phyloP scores from a whole-genome alignment of 2,113 vertebrate species.

The Myiopsitta monachus region DNA sequence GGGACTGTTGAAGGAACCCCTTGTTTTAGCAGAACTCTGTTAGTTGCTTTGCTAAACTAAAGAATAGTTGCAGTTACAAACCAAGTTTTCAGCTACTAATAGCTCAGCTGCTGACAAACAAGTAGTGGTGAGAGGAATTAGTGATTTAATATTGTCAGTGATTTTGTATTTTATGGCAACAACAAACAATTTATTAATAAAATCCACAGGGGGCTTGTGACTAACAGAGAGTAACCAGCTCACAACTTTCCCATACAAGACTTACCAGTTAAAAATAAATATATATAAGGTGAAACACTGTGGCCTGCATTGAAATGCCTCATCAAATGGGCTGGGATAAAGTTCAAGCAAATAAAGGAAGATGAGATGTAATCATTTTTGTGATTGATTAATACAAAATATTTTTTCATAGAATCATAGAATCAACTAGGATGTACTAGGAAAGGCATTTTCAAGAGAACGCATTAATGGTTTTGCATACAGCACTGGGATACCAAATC shows the following conservation, averaged over 20 bases:
- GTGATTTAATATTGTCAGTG: background rate
- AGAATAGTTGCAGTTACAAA: background rate
- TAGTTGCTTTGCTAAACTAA: background rate
- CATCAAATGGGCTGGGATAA: background rate
- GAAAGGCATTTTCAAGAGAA: background rate
- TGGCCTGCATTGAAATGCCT: background rate
- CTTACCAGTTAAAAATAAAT: conserved; percentile 4
- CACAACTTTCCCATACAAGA: background rate
- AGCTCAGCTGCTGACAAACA: background rate
- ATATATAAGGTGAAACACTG: background rate
- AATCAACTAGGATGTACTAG: background rate
- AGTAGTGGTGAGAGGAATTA: background rate
- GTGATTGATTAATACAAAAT: background rate
- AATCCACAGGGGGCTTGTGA: background rate
- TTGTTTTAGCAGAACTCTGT: background rate
- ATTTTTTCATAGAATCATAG: background rate
- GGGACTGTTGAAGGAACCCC: background rate
- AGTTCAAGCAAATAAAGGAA: background rate
- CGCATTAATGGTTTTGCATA: background rate
- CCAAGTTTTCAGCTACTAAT: background rate
- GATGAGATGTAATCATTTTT: background rate
- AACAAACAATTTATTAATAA: conserved; percentile 8
- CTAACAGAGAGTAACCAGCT: conserved; percentile 3
- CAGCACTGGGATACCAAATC: background rate
- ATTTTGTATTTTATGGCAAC: background rate